Percentiles rank a stretch among this genome's conserved stretches.
phyloP scores from a whole-genome alignment of 2,888 invertebrate species.

The Rotaria macrura region DNA sequence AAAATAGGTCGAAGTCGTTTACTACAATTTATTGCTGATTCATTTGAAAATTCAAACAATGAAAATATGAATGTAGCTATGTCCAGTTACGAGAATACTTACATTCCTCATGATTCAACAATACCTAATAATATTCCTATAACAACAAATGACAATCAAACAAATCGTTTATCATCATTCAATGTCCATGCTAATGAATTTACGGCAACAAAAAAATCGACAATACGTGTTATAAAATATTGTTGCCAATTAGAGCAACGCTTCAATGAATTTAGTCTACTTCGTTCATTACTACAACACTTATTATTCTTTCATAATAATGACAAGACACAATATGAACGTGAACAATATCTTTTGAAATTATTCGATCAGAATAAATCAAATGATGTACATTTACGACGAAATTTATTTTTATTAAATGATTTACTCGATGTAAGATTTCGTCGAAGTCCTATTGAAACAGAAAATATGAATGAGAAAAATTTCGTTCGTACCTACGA shows the following conservation, averaged over 20 bases:
- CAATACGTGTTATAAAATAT: neutral
- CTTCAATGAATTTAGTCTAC: neutral
- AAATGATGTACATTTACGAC: neutral
- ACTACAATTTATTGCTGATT: neutral
- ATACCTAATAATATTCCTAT: neutral
- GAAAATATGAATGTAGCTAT: neutral
- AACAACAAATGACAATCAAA: neutral
- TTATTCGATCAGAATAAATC: neutral
- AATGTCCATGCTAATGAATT: neutral
- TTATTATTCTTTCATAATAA: neutral
- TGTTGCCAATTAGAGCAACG: neutral
- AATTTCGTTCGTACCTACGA: neutral
- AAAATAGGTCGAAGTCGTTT: neutral
- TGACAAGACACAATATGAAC: neutral
- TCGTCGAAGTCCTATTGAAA: neutral
- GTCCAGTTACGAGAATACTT: neutral
- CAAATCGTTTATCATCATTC: neutral
- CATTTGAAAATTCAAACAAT: neutral
- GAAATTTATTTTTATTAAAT: slow-evolving; percentile 15
- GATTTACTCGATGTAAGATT: neutral
- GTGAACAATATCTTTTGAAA: neutral
- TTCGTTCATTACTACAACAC: neutral
- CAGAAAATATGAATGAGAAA: neutral
- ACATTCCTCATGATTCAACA: neutral
- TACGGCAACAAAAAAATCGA: neutral